Evolutionary conservation across 2,888 invertebrate genomes (phyloP).

Genomic region (Cerastoderma edule): DNA sequence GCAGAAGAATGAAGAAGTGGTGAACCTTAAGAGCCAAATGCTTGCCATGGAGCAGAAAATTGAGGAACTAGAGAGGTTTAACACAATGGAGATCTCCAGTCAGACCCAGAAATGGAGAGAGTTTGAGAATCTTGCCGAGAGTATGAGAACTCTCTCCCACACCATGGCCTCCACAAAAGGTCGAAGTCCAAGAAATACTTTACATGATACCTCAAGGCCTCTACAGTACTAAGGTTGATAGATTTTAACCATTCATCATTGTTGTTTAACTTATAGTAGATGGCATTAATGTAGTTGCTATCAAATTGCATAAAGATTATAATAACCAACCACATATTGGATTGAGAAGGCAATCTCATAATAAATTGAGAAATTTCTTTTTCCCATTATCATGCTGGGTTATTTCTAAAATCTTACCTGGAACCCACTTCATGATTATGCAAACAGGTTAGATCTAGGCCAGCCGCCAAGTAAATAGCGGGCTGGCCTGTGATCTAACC

Average conservation of each 20-base stretch:
- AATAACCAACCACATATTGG: no score
- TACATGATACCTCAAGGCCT: constrained; percentile 25
- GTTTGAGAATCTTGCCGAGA: constrained; percentile 82
- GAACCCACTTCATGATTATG: no score
- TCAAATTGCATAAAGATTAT: no score
- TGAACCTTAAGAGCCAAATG: constrained; percentile 63
- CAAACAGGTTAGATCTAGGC: no score
- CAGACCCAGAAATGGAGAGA: constrained; percentile 83
- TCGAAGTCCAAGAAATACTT: constrained; percentile 38
- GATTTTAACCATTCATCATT: not conserved
- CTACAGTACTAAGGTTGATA: constrained; percentile 36
- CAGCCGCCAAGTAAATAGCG: no score
- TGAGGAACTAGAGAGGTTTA: constrained; percentile 67
- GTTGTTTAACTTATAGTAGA: no score
- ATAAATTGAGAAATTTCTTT: no score
- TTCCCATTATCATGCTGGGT: no score
- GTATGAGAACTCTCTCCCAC: constrained; percentile 80
- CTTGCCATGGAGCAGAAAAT: constrained; percentile 47
- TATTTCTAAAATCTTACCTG: no score
- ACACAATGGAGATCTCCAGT: constrained; percentile 69
- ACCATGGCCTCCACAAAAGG: constrained; percentile 66
- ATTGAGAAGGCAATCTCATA: no score
- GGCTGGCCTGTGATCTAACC: no score
- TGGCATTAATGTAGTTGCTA: no score
- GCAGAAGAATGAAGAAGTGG: constrained; percentile 71